Base-by-base conservation (phyloP, 2,113 vertebrate genomes). In the Podarcis cretensis region DNA sequence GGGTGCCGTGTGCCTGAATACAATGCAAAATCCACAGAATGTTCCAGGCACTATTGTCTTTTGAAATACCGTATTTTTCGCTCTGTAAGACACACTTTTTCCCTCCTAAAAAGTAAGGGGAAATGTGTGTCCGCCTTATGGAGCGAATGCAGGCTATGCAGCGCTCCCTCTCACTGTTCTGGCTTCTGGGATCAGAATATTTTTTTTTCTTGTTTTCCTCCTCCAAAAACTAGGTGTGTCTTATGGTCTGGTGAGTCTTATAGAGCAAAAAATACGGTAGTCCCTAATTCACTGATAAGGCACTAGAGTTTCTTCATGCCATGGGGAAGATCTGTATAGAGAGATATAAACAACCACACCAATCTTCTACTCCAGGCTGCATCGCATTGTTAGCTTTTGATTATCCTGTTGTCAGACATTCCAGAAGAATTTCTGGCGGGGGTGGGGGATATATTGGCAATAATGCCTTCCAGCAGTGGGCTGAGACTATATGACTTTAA, bases 401-500 rank as follows among this genome's bases (percentile, higher is more conserved):
- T 66, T 83, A 37, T 63, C 48, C 30, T 35, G 12, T 75, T 76
- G 80, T 78, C 86, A 83, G n/a, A 89, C 71, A 69, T 75, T 69
- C 37, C 74, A 89, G 91, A 20, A 68, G 27, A 83, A 80, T 74
- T 68, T 68, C n/a, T 77, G 30, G 69, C 74, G 32, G 21, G 27
- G 18, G 85, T 9, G n/a, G 7, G 35, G 32, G 32, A n/a, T 59
- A 66, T 83, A 77, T 92, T 79, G 82, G 83, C 94, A 94, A n/a
- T 57, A 89, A 0, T 83, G 63, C 84, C 54, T 91, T 92, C 84
- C 87, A 94, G 82, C 54, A 83, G 35, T 37, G n/a, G 71, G 37
- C 16, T 89, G 57, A 92, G 89, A 83, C 54, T 48, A 71, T 90
- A 82, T 92, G 86, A 83, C 79, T 79, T 90, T 89, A 75, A 89